phyloP scores from a whole-genome alignment of 2,888 invertebrate species.

The Oligia fasciuncula region DNA sequence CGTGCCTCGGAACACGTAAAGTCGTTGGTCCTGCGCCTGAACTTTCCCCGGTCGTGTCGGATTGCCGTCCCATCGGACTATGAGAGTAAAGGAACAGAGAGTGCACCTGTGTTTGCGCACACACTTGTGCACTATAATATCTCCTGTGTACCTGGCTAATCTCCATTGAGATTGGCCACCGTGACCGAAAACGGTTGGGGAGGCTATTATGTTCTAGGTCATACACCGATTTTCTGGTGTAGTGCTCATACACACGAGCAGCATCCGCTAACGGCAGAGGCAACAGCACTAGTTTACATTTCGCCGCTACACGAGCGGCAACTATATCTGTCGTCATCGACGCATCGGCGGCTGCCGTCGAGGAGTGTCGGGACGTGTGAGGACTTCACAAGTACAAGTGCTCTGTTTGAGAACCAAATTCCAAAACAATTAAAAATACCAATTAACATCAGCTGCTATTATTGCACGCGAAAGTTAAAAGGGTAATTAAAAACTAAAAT shows the following conservation, averaged over 20 bases:
- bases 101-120: too few relatives aligned
- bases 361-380: neutral
- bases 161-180: too few relatives aligned
- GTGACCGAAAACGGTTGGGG: too few relatives aligned
- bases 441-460: conserved; percentile 44
- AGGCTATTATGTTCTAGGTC: too few relatives aligned
- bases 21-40: too few relatives aligned
- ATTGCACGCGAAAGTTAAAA: conserved; percentile 42
- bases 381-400: neutral
- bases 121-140: too few relatives aligned
- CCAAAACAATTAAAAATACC: conserved; percentile 16
- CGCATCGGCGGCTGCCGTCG: too few relatives aligned
- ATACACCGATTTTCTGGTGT: neutral
- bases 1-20: too few relatives aligned
- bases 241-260: neutral
- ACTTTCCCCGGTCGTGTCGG: too few relatives aligned
- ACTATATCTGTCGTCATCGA: neutral
- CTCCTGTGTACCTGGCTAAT: too few relatives aligned
- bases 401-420: neutral
- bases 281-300: neutral
- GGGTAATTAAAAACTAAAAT: conserved; percentile 42
- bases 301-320: neutral
- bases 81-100: too few relatives aligned
- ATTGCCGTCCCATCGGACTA: too few relatives aligned
- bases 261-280: neutral